Percentiles rank a stretch among this genome's conserved stretches.
phyloP scores from a whole-genome alignment of 2,888 invertebrate genomes.

The Sipha maydis region DNA sequence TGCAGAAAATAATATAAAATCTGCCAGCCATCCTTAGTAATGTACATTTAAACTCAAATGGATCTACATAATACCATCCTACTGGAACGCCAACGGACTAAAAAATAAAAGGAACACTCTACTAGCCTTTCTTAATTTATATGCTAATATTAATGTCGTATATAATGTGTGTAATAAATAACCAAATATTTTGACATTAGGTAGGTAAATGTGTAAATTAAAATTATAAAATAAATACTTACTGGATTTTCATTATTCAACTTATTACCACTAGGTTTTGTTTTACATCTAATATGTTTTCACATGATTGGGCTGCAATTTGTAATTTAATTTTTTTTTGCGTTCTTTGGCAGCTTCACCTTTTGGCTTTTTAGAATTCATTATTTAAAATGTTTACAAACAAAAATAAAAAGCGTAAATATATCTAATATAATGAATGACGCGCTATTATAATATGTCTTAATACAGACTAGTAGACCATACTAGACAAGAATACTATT shows the following conservation, averaged over 20 bases:
- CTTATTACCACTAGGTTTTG: conserved; percentile 10
- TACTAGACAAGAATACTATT: too few relatives aligned
- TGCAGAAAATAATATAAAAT: too few relatives aligned
- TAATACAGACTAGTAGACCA: background rate
- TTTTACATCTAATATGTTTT: background rate
- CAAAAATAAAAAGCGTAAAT: too few relatives aligned
- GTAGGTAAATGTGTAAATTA: conserved; percentile 7
- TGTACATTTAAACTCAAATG: too few relatives aligned
- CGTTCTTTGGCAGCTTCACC: background rate
- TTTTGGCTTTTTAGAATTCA: background rate
- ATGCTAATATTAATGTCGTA: background rate
- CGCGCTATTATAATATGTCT: too few relatives aligned
- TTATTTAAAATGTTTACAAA: too few relatives aligned
- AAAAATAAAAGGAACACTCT: too few relatives aligned
- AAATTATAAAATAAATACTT: conserved; percentile 11
- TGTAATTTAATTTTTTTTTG: conserved; percentile 7
- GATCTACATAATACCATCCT: too few relatives aligned
- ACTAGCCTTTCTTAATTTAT: too few relatives aligned
- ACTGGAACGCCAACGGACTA: too few relatives aligned
- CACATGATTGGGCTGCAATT: conserved; percentile 1
- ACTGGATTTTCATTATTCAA: conserved; percentile 1
- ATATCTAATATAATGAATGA: too few relatives aligned
- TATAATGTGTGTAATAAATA: conserved; percentile 11
- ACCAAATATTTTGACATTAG: conserved; percentile 1
- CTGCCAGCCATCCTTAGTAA: too few relatives aligned